These are phyloP conservation scores for Dasypus novemcinctus DNA, from an alignment of 2,113 vertebrate species.

Conservation along the genomic window DNA sequence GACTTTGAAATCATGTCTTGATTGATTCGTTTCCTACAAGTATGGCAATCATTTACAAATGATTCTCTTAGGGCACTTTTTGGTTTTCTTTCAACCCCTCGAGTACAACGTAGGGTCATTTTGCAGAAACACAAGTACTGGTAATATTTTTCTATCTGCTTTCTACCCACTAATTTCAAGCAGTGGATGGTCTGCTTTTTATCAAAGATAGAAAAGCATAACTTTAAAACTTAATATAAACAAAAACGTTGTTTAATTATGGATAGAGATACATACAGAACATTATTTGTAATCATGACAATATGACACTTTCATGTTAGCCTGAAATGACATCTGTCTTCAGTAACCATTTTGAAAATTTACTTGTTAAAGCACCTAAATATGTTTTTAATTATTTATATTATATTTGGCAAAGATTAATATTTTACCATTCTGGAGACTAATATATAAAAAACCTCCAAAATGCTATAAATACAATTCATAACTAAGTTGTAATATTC, in stretches of 20 bases:
- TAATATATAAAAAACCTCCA: constrained; percentile 68
- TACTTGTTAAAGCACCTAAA: constrained; percentile 78
- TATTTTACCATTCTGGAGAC: constrained; percentile 67
- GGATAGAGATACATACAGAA: constrained; percentile 1
- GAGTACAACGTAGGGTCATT: constrained; percentile 49
- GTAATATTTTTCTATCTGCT: constrained; percentile 69
- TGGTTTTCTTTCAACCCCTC: constrained; percentile 61
- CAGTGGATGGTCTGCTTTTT: constrained; percentile 67
- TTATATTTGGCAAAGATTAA: constrained; percentile 78
- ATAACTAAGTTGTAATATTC: constrained; percentile 49
- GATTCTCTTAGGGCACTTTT: constrained; percentile 14
- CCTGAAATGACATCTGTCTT: constrained; percentile 75
- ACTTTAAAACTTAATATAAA: constrained; percentile 53
- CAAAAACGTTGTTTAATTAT: constrained; percentile 13
- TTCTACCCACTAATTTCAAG: constrained; percentile 81
- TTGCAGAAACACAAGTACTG: constrained; percentile 56
- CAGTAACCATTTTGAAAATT: constrained; percentile 78
- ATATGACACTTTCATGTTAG: constrained; percentile 72
- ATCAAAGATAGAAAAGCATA: constrained; percentile 62
- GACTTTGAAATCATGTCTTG: constrained; percentile 39
- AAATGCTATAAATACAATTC: constrained; percentile 53
- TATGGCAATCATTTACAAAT: constrained; percentile 57
- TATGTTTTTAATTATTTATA: constrained; percentile 79
- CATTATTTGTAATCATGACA: constrained; percentile 71
- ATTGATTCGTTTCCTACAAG: constrained; percentile 34